Evolutionary conservation across 1,140 invertebrate species (phyloP).

Genomic region (Cephus cinctus): DNA sequence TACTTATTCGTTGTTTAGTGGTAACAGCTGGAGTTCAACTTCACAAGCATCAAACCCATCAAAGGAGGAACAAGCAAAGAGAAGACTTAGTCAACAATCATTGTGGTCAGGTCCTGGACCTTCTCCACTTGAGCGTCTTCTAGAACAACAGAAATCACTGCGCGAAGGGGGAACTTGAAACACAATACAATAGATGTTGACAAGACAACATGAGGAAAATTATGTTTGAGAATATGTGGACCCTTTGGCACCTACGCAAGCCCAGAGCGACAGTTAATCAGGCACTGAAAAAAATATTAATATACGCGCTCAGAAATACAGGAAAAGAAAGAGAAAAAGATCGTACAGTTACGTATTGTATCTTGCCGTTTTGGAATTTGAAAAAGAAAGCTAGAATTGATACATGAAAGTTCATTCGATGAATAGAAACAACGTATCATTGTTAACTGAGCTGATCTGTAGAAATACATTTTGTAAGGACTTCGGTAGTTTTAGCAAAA

Average conservation of each 20-base stretch:
- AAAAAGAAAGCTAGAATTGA: no score
- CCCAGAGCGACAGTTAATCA: constrained; percentile 12
- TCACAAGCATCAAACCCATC: constrained; percentile 25
- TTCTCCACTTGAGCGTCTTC: constrained; percentile 74
- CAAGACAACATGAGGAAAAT: constrained; percentile 24
- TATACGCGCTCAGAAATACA: constrained; percentile 18
- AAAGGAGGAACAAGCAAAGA: constrained; percentile 34
- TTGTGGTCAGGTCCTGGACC: constrained; percentile 76
- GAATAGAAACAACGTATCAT: no score
- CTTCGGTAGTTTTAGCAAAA: no score
- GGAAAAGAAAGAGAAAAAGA: constrained; percentile 16
- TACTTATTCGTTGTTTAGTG: constrained; percentile 69
- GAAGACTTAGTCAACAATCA: constrained; percentile 60
- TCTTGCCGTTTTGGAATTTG: constrained; percentile 17
- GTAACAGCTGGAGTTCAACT: constrained; percentile 53
- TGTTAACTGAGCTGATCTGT: no score
- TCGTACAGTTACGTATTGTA: constrained; percentile 8
- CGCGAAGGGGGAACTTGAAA: constrained; percentile 50
- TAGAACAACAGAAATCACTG: constrained; percentile 77
- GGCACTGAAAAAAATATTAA: constrained; percentile 2
- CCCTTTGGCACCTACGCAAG: no score
- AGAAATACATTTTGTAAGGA: no score
- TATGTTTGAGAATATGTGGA: constrained; percentile 25
- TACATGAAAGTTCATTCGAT: no score
- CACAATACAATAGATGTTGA: constrained; percentile 21